Conservation (phyloP, 2,113 vertebrate species). For the Sclerurus mexicanus region DNA sequence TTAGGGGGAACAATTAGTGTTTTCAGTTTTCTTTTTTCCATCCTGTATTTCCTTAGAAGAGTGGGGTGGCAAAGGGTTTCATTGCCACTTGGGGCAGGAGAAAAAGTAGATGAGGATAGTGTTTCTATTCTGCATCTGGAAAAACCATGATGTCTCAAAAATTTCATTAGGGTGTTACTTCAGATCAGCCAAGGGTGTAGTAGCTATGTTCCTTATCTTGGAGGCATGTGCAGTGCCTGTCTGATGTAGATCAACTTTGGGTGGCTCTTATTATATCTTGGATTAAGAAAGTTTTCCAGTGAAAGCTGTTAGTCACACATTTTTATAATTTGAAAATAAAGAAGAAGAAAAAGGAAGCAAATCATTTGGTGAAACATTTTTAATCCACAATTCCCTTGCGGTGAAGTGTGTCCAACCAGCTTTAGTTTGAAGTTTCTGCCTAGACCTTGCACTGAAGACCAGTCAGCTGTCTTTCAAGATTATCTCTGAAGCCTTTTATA, state of each 20-base stretch:
- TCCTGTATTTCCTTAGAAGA: background rate
- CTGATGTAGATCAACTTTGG: background rate
- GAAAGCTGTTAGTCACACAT: rapidly evolving
- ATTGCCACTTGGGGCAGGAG: background rate
- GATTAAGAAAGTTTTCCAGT: background rate
- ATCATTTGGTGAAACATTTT: background rate
- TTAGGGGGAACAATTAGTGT: background rate
- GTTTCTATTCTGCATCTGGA: background rate
- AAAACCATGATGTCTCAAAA: background rate
- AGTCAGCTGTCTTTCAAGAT: background rate
- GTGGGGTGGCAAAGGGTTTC: background rate
- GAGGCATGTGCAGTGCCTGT: background rate
- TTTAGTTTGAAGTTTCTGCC: background rate
- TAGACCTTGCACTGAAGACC: background rate
- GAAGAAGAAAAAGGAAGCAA: background rate
- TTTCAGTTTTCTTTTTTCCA: background rate
- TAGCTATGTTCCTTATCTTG: background rate
- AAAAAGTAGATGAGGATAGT: background rate
- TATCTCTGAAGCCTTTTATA: background rate
- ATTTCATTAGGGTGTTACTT: background rate
- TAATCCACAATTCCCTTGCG: background rate
- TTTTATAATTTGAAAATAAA: background rate
- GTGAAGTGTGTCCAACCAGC: background rate
- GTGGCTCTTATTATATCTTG: background rate
- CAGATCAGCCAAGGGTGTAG: background rate